Evolutionary conservation across 2,888 invertebrate species (phyloP), one percentile per base, ranked within the genome.

Genomic region (Cloeon dipterum): DNA sequence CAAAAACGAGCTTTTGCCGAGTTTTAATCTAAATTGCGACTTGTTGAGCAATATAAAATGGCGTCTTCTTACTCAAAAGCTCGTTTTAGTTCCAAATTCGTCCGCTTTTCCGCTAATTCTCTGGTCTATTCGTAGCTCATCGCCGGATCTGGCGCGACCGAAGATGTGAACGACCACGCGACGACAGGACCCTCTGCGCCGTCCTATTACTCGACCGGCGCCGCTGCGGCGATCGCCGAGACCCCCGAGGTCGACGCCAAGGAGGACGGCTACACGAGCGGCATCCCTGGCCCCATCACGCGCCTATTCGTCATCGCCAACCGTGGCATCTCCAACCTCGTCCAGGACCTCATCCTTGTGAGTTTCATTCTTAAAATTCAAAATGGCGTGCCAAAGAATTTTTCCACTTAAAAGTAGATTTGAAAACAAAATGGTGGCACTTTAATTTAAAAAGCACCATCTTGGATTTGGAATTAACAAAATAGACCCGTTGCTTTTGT

Each of bases 311-410:
- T 85, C 50, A 72, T 85, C 51, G 83, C 81, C 50, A 85, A 85
- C 59, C 67, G 83, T 47, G 83, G 83, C 46, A 68, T 83, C 49
- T 78, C 83, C 50, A 83, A 83, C 58, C 69, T 85, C 49, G 70
- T 83, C 48, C 82, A 83, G 59, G 83, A 85, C 61, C 68, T 85
- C 50, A 83, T 83, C 59, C 68, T 83, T 55, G 82, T 83, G 58
- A 66, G 64, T 57, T 5, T 7, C 8, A 5, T 33, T n/a, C 10
- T 7, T 5, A 18, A 18, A 10, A 18, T 11, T 3, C 7, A 10
- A 20, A 3, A 14, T 8, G 8, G 1, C 3, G 1, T 17, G 18
- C n/a, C n/a, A n/a, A n/a, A n/a, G n/a, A n/a, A n/a, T n/a, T n/a
- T n/a, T n/a, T 16, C 3, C 14, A 2, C 20, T 20, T 10, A 8